Conservation (phyloP, 2,113 vertebrate species). For the Ictalurus furcatus region DNA sequence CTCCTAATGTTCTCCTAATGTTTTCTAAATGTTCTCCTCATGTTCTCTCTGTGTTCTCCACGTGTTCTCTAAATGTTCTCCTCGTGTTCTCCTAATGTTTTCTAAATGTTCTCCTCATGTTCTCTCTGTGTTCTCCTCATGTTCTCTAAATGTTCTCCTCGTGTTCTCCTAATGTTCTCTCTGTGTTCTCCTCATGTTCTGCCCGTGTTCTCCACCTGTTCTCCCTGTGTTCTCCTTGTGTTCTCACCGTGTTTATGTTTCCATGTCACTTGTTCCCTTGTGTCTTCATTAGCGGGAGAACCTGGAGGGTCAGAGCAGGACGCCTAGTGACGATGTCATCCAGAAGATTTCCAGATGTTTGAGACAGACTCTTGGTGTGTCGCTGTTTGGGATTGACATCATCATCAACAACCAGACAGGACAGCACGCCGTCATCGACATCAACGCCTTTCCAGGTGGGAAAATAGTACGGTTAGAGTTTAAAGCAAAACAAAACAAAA, state of each 20-base stretch:
- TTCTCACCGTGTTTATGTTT: not conserved
- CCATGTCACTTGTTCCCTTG: not conserved
- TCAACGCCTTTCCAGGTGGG: constrained; percentile 87
- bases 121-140: not conserved
- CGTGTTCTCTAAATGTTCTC: not conserved
- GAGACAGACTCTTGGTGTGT: constrained; percentile 80
- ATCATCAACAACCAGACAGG: constrained; percentile 88
- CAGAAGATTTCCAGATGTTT: constrained; percentile 78
- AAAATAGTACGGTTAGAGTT: not conserved
- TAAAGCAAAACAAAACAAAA: not conserved
- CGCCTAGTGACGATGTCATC: constrained; percentile 81
- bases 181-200: not conserved
- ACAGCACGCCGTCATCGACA: constrained; percentile 84
- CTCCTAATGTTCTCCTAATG: fast-evolving
- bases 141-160: not conserved
- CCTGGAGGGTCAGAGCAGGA: constrained; percentile 81
- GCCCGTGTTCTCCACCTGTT: not conserved
- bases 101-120: not conserved
- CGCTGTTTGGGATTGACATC: constrained; percentile 87
- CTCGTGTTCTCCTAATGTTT: too few relatives aligned
- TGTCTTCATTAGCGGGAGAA: constrained; percentile 76
- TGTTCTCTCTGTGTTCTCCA: not conserved
- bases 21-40: not conserved
- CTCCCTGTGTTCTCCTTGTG: not conserved
- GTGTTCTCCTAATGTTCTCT: not conserved